These are phyloP conservation scores for Acrobasis consociella DNA, from an alignment of 2,888 invertebrate genomes.

Conservation along the genomic window DNA sequence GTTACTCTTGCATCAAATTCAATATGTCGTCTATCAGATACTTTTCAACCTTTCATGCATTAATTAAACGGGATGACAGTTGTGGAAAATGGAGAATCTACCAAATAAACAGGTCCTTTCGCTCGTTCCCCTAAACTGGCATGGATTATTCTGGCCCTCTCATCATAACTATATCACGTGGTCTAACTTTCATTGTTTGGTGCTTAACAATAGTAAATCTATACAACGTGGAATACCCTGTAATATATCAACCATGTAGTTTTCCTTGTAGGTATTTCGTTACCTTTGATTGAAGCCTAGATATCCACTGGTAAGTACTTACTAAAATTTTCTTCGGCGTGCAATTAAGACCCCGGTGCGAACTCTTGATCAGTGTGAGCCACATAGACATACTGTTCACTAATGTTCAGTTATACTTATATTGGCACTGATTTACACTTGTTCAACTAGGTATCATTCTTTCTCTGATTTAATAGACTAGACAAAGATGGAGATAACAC, in stretches of 20 bases:
- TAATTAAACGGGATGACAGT: too few species aligned
- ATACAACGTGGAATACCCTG: too few species aligned
- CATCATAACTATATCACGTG: neutral
- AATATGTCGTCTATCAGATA: too few species aligned
- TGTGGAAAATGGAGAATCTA: neutral
- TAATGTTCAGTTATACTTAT: neutral
- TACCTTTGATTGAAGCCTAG: too few species aligned
- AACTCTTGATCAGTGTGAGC: constrained; percentile 81
- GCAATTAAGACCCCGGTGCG: constrained; percentile 74
- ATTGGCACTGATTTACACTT: constrained; percentile 7
- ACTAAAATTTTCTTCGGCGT: constrained; percentile 67
- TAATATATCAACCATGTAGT: too few species aligned
- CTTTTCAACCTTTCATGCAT: too few species aligned
- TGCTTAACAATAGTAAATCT: too few species aligned
- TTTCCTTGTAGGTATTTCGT: too few species aligned
- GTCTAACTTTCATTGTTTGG: too few species aligned
- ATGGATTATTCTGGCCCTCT: neutral
- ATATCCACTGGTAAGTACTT: too few species aligned
- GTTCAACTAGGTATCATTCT: constrained; percentile 10
- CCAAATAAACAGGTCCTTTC: neutral
- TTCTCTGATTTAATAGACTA: neutral
- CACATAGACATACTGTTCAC: constrained; percentile 80
- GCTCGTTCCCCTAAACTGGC: neutral
- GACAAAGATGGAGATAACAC: neutral
- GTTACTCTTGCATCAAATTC: too few species aligned